Percentiles rank a stretch among this genome's conserved stretches.
phyloP scores from a whole-genome alignment of 2,113 vertebrate species.

The Leucoraja erinaceus region DNA sequence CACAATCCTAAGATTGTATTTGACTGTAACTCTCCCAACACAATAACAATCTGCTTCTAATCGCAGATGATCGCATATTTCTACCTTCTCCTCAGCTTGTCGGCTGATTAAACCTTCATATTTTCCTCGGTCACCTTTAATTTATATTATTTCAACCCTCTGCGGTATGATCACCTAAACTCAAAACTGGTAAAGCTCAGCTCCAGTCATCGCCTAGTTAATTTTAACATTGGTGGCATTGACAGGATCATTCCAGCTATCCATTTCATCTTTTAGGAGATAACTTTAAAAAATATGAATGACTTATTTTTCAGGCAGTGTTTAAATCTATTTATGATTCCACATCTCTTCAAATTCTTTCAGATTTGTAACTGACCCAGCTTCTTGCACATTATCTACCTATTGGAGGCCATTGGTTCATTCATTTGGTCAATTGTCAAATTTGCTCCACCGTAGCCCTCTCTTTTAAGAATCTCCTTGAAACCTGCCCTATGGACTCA shows the following conservation, averaged over 20 bases:
- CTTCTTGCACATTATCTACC: not conserved
- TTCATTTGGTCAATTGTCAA: not conserved
- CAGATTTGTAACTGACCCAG: not conserved
- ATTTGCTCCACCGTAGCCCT: not conserved
- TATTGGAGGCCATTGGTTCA: not conserved
- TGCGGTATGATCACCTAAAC: not conserved
- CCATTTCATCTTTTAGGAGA: not conserved
- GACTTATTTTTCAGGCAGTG: not conserved
- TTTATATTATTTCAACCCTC: not conserved
- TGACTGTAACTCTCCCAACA: not conserved
- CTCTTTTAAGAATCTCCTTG: not conserved
- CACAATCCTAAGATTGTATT: not conserved
- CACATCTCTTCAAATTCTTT: not conserved
- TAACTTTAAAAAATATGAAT: not conserved
- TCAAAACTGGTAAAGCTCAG: not conserved
- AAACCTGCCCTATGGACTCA: not conserved
- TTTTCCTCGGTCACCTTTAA: not conserved
- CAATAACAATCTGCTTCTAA: not conserved
- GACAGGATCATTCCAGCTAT: not conserved
- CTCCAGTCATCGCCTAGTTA: not conserved
- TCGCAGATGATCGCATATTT: not conserved
- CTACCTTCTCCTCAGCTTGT: not conserved
- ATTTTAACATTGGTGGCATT: not conserved
- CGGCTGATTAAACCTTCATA: not conserved
- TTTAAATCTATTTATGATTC: not conserved